Base-by-base conservation (phyloP, 2,888 invertebrate genomes). In the Nowickia ferox region DNA sequence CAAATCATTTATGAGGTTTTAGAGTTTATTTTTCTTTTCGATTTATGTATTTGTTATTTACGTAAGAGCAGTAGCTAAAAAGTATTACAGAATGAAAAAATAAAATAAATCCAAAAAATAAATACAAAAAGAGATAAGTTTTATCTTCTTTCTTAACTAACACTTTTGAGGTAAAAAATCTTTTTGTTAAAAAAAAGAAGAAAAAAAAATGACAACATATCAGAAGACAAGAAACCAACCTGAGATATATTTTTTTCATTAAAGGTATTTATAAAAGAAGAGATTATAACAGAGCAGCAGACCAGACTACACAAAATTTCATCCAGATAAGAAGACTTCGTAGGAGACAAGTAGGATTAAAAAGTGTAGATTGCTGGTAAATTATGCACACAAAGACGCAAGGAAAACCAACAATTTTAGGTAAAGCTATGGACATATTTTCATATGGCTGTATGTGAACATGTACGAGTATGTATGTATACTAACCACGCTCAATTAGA, bases 61-160 rank as follows among this genome's bases (percentile, higher is more conserved):
- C 86, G 86, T 86, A 86, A 86, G 55, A 71, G 76, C 53, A 76
- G 86, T 83, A 86, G 86, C 86, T 53, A 44, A 74, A 75, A 75
- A 69, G 51, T 61, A 81, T 65, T 68, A 79, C 42, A n/a, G 10
- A 38, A 48, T 15, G n/a, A 40, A n/a, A 46, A 55, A 80, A n/a
- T n/a, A 57, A 63, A 46, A 46, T 9, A 66, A 75, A 75, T 51
- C 66, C 51, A 9, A 57, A 80, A 30, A 82, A 63, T 42, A 82
- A 82, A 71, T 68, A 76, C 59, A 40, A 65, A 42, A 46, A 55
- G 44, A 72, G 77, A 81, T 84, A 84, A 84, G 19, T 79, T 84
- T 79, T 71, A 76, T 79, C 75, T 65, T 48, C 61, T 71, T 65
- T 30, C 17, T 30, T 38, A 57, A 53, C 51, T 22, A 63, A 68